Evolutionary conservation across 1,140 invertebrate genomes (phyloP), one percentile per base, ranked within the genome.

Genomic region (Ostrea denselamellosa): DNA sequence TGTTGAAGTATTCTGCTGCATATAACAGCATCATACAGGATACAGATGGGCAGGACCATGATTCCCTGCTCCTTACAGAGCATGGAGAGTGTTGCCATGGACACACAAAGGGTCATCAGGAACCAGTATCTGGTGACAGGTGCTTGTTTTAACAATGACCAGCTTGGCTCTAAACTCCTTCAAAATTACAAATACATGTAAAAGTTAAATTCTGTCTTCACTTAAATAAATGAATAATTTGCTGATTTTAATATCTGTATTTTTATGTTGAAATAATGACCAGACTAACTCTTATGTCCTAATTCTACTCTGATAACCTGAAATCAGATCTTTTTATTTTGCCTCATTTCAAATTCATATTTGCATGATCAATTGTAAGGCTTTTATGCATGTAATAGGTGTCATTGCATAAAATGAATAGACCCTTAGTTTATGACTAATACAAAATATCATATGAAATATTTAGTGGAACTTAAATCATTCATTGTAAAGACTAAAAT

Each of bases 1-100:
- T 53, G 17, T n/a, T 10, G 44, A 52, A 83, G 22, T 53, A 34
- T 86, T 22, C 88, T 85, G 34, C 65, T 89, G 25, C 87, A 87
- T 10, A 90, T 17, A 25, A 90, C 5, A 25, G 90, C 82, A 88
- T 95, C 89, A 95, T 96, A 86, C 95, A 95, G 44, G 28, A 94
- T 85, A 83, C 97, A 98, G 28, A 98, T 96, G 17, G 97, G 96
- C 89, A 99, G 94, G 12, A 98, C 97, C 81, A 98, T 98, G 88
- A 99, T 96, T n/a, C 98, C 98, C 8, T 98, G 98, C 95, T 99
- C 98, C 88, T 95, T 95, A 71, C 92, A 91, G 87, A 95, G 83
- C 92, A 93, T 93, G 84, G 93, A 91, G 8, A 88, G 87, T 12
- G 85, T 86, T 28, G 92, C 92, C 44, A 92, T 87, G 25, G 92